Conservation (phyloP, 1,140 invertebrate genomes). For the Diorhabda elongata region DNA sequence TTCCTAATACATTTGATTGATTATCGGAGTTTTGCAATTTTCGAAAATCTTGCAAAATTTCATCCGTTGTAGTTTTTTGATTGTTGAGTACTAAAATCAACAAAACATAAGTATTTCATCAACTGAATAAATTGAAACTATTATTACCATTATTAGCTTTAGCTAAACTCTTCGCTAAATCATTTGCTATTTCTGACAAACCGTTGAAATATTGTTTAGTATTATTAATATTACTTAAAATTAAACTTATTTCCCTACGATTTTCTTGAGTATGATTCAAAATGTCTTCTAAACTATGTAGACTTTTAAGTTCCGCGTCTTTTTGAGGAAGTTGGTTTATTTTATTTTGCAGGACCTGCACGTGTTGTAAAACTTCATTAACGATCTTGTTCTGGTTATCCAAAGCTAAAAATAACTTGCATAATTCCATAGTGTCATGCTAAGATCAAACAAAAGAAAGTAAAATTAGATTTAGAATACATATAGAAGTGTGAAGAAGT, state of each 20-base stretch:
- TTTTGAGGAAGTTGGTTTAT: slow-evolving; percentile 30
- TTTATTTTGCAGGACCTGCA: slow-evolving; percentile 26
- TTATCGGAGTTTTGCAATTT: too few relatives aligned
- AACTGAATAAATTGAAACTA: background rate
- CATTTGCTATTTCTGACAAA: slow-evolving; percentile 52
- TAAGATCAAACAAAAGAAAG: too few relatives aligned
- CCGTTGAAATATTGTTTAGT: slow-evolving; percentile 44
- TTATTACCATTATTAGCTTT: slow-evolving; percentile 36
- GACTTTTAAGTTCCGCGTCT: background rate
- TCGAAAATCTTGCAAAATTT: too few relatives aligned
- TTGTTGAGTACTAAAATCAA: too few relatives aligned
- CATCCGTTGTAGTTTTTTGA: too few relatives aligned
- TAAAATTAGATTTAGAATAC: too few relatives aligned
- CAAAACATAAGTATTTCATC: background rate
- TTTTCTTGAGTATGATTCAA: too few relatives aligned
- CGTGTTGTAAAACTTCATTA: slow-evolving; percentile 32
- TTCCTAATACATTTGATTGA: background rate
- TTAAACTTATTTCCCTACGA: too few relatives aligned
- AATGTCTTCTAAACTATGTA: too few relatives aligned
- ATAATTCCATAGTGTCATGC: too few relatives aligned
- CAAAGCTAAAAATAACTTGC: slow-evolving; percentile 28
- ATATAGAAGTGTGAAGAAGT: too few relatives aligned
- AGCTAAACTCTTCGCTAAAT: slow-evolving; percentile 54
- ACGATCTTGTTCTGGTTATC: slow-evolving; percentile 34
- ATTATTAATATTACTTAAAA: too few relatives aligned